Percentiles rank a stretch among this genome's conserved stretches.
These are phyloP conservation scores for Linyphia triangularis DNA, from an alignment of 2,888 invertebrate genomes.

Conservation along the genomic window DNA sequence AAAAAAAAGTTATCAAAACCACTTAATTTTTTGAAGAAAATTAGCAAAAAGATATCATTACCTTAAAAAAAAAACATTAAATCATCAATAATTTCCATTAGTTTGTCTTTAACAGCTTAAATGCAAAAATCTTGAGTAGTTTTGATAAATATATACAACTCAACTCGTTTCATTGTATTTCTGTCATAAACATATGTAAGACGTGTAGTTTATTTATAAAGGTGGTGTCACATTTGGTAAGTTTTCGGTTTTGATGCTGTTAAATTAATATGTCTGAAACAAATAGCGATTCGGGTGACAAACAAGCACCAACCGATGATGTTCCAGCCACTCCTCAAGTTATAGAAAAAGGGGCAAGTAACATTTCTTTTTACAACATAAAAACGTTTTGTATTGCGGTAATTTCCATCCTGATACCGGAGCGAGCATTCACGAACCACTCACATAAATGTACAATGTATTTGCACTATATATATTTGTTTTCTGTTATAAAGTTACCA, in stretches of 20 bases:
- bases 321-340: neutral
- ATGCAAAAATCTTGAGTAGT: neutral
- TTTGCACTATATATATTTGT: neutral
- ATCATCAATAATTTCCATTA: too few relatives aligned
- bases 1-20: neutral
- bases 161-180: conserved; percentile 11
- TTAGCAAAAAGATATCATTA: neutral
- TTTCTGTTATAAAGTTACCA: too few relatives aligned
- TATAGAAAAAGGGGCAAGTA: conserved; percentile 10
- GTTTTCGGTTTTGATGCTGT: neutral
- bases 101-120: neutral
- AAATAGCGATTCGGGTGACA: neutral
- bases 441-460: neutral
- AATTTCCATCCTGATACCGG: too few relatives aligned
- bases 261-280: conserved; percentile 25
- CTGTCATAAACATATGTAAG: conserved; percentile 31
- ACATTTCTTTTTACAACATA: too few relatives aligned
- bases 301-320: neutral
- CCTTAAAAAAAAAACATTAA: too few relatives aligned
- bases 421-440: neutral
- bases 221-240: conserved; percentile 21
- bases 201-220: conserved; percentile 46
- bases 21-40: neutral
- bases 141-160: neutral
- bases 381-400: too few relatives aligned